Evolutionary conservation across 1,140 invertebrate species (phyloP).

Genomic region (Meloidogyne chitwoodi): DNA sequence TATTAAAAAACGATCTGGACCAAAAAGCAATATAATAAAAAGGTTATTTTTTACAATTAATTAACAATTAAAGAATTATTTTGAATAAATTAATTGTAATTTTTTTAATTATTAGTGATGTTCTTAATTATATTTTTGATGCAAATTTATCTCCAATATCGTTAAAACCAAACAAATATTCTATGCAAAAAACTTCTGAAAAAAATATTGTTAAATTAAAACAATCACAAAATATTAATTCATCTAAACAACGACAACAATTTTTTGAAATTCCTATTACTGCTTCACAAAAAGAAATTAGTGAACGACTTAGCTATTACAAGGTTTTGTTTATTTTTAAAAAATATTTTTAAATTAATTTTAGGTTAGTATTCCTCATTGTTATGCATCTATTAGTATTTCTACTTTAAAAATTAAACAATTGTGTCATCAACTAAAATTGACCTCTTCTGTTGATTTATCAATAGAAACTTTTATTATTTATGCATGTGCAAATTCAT

Average conservation of each 20-base stretch:
- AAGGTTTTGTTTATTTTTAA: conserved; percentile 66
- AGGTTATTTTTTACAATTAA: conserved; percentile 50
- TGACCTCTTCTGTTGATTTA: conserved; percentile 66
- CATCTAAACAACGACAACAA: background rate
- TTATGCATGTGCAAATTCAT: conserved; percentile 86
- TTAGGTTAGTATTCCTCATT: conserved; percentile 87
- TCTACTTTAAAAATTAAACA: conserved; percentile 70
- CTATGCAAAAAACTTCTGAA: background rate
- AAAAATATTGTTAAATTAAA: background rate
- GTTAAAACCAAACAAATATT: background rate
- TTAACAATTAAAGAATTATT: conserved; percentile 58
- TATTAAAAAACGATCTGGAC: conserved; percentile 22
- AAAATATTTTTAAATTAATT: conserved; percentile 66
- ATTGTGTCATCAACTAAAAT: conserved; percentile 67
- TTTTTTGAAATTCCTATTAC: conserved; percentile 78
- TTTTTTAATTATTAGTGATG: conserved; percentile 41
- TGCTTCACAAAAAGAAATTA: conserved; percentile 71
- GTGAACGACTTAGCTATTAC: conserved; percentile 71
- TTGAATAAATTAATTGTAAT: too few species aligned
- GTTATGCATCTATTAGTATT: conserved; percentile 81
- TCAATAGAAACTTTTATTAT: conserved; percentile 95
- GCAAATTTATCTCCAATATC: conserved; percentile 19
- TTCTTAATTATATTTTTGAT: conserved; percentile 22
- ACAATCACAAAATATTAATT: background rate
- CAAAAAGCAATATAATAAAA: conserved; percentile 45